phyloP scores from a whole-genome alignment of 1,140 invertebrate genomes.

The Drosophila seguyi region DNA sequence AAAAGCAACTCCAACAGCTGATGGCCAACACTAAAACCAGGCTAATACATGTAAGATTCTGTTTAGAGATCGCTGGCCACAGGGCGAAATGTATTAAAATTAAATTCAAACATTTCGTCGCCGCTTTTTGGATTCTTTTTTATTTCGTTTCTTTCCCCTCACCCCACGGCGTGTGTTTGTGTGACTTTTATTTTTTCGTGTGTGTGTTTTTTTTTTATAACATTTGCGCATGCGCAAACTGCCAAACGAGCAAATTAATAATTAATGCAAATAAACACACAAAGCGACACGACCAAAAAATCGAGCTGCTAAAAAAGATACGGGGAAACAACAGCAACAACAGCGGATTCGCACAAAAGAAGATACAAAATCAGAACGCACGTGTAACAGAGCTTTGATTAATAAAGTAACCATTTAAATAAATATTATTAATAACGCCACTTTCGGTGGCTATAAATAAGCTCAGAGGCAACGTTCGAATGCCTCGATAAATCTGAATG shows the following conservation, averaged over 20 bases:
- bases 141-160: constrained; percentile 11
- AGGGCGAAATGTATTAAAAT: constrained; percentile 72
- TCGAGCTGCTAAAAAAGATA: constrained; percentile 38
- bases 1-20: constrained; percentile 40
- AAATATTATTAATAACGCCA: constrained; percentile 72
- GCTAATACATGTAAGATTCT: constrained; percentile 45
- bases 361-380: constrained; percentile 70
- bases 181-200: background rate
- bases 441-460: constrained; percentile 65
- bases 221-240: constrained; percentile 81
- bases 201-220: constrained; percentile 44
- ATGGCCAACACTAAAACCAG: constrained; percentile 64
- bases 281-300: constrained; percentile 55
- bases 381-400: constrained; percentile 76
- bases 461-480: constrained; percentile 45
- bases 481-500: constrained; percentile 16
- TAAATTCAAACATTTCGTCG: constrained; percentile 73
- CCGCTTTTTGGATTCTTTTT: constrained; percentile 45
- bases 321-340: constrained; percentile 37
- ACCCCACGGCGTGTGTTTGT: background rate
- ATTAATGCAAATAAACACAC: constrained; percentile 81
- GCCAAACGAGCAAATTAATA: constrained; percentile 82
- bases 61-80: constrained; percentile 23
- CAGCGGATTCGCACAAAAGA: constrained; percentile 39
- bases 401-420: constrained; percentile 71